Percentiles rank a stretch among this genome's conserved stretches.
Evolutionary conservation across 2,888 invertebrate species (phyloP).

Genomic region (Dugesia japonica): DNA sequence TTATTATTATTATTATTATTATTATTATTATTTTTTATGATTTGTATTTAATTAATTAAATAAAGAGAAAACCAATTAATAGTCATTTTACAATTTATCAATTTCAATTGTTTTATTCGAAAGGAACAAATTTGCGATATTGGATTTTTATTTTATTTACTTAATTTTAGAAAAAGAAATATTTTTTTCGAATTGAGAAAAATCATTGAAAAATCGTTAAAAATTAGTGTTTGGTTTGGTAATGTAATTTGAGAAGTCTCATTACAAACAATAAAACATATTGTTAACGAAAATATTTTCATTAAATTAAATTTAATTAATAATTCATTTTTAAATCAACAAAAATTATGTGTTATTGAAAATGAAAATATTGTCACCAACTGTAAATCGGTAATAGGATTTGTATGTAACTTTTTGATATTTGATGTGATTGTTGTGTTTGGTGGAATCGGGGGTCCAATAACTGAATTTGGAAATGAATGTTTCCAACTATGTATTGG

Average conservation of each 20-base stretch:
- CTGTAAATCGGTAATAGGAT: background rate
- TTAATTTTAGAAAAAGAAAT: too few relatives aligned
- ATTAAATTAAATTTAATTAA: background rate
- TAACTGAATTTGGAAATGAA: background rate
- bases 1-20: too few relatives aligned
- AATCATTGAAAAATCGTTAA: too few relatives aligned
- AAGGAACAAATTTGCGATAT: too few relatives aligned
- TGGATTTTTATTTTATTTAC: too few relatives aligned
- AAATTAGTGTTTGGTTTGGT: too few relatives aligned
- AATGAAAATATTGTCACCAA: background rate
- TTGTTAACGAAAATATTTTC: background rate
- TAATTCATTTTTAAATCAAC: background rate
- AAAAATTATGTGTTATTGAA: background rate
- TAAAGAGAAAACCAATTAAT: too few relatives aligned
- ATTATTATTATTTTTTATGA: too few relatives aligned
- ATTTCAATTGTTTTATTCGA: too few relatives aligned
- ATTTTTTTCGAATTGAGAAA: too few relatives aligned
- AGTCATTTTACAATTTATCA: too few relatives aligned
- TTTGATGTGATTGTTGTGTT: background rate
- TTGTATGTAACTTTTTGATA: background rate
- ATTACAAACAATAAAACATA: background rate
- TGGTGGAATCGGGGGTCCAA: background rate
- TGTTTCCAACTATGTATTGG: slow-evolving; percentile 20
- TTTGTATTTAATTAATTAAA: too few relatives aligned
- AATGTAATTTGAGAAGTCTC: background rate